Evolutionary conservation across 2,888 invertebrate genomes (phyloP), one percentile per base, ranked within the genome.

Genomic region (Melitaea athalia): DNA sequence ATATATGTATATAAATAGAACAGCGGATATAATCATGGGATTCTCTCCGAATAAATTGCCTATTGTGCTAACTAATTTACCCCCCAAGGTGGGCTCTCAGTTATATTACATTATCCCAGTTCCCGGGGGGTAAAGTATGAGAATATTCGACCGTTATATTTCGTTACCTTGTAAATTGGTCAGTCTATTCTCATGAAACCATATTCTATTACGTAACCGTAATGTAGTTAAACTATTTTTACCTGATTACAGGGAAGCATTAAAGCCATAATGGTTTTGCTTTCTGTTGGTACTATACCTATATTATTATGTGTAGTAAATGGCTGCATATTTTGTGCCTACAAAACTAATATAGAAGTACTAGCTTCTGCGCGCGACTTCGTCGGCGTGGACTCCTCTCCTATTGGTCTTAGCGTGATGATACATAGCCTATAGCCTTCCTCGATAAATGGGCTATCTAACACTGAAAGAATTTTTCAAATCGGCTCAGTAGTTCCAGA

Each of bases 21-120:
- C 11, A 45, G 11, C 45, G 10, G 45, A 11, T 45, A 31, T 55
- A 55, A 57, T 57, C 15, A 57, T 42, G 10, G n/a, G n/a, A 53
- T n/a, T 55, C 33, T 33, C 15, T n/a, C 42, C 57, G 42, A 33
- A n/a, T 57, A 57, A 61, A 61, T 67, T 67, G 53, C 61, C 61
- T 47, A 67, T 61, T 55, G 61, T 47, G 38, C 49, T n/a, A 55
- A 67, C 66, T 61, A 67, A 67, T 67, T 67, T 53, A 47, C 61
- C 50, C 62, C 66, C 38, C 11, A 57, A n/a, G 57, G 57, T 57
- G 15, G 15, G 42, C 57, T 38, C 57, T 57, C 14, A 38, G 57
- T 42, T 57, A 62, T 57, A 62, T 67, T 62, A 62, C 55, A 66
- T 66, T 66, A 66, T 33, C 38, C 42, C 42, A 12, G 33, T 66